Evolutionary conservation across 2,797 vertebrate species (phyloP).

Genomic region (Lophotriccus pileatus): DNA sequence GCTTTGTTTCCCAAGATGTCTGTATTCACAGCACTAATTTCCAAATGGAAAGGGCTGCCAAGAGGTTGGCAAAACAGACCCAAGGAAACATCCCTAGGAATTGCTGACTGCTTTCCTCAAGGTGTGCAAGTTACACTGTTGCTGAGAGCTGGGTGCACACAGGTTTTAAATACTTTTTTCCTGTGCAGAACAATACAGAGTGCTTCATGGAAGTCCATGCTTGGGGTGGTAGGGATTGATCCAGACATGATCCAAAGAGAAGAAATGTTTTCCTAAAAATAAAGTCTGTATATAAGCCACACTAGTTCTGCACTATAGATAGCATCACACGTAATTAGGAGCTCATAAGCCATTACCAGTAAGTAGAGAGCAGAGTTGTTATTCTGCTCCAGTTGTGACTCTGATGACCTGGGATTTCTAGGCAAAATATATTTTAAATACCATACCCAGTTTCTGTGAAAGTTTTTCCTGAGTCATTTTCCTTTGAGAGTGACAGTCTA

Average conservation of each 20-base stretch:
- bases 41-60: neutral
- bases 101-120: neutral
- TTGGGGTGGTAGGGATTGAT: neutral
- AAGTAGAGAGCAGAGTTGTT: neutral
- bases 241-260: neutral
- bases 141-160: accelerated
- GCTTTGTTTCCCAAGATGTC: neutral
- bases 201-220: neutral
- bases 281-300: neutral
- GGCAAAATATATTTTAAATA: neutral
- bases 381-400: neutral
- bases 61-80: neutral
- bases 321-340: neutral
- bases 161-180: neutral
- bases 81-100: neutral
- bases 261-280: neutral
- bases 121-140: neutral
- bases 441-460: neutral
- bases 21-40: neutral
- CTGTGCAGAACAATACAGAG: neutral
- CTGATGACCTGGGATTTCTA: neutral
- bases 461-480: neutral
- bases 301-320: neutral
- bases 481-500: neutral
- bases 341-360: neutral